These are phyloP conservation scores for Thamnophis sirtalis DNA, from an alignment of 2,113 vertebrate species.

Conservation along the genomic window DNA sequence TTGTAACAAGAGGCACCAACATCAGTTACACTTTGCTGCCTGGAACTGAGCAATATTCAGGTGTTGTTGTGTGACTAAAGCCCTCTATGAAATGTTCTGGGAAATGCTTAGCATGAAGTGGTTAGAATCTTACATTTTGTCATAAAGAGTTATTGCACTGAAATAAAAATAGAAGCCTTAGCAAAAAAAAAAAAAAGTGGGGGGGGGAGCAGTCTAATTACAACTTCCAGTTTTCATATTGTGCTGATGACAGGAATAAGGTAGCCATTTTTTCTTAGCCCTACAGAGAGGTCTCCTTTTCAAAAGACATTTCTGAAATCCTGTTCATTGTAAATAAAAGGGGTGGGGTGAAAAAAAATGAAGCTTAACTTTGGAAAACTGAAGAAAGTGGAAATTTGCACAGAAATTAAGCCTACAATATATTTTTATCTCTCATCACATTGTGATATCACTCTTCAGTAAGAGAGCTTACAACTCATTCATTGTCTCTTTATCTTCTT, in stretches of 20 bases:
- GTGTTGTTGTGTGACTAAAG: background rate
- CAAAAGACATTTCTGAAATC: background rate
- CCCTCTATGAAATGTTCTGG: background rate
- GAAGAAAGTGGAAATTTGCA: background rate
- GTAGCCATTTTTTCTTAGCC: background rate
- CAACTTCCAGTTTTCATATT: background rate
- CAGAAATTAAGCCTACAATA: background rate
- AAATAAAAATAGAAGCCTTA: background rate
- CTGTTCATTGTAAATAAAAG: background rate
- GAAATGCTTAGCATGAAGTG: background rate
- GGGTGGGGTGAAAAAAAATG: accelerated
- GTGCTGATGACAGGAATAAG: background rate
- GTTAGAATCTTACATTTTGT: background rate
- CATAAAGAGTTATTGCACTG: background rate
- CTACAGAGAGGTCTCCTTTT: background rate
- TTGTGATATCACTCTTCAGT: background rate
- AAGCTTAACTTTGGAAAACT: background rate
- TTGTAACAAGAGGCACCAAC: background rate
- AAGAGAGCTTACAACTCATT: background rate
- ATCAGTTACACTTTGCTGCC: background rate
- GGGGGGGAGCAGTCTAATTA: background rate
- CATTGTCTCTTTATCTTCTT: background rate
- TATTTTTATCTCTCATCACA: background rate
- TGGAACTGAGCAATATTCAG: background rate
- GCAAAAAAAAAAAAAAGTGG: background rate